Evolutionary conservation across 1,140 invertebrate species (phyloP), one percentile per base, ranked within the genome.

Genomic region (Achroia grisella): DNA sequence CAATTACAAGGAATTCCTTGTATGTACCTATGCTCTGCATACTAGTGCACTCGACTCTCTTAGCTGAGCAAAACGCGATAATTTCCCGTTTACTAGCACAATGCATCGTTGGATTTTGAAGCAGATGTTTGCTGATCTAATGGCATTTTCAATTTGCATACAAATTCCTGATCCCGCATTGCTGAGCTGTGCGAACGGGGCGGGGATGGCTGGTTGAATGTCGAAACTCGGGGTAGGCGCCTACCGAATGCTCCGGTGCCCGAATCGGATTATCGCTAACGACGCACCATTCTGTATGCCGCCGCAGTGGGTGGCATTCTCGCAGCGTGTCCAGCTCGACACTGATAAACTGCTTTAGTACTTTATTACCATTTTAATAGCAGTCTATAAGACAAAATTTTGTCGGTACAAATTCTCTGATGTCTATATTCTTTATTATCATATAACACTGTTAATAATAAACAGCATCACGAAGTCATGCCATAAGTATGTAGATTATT

Each of bases 101-200:
- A 64, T 67, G 52, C 63, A 67, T 48, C 48, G 61, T 70, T 64
- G 56, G 53, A 66, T 65, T 52, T 51, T 40, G 52, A 40, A 62
- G 53, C 64, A 62, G 56, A 62, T 77, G 71, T 75, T 80, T 75
- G 69, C 60, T 64, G 71, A 68, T 71, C 71, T 77, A 77, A 77
- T 75, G 68, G 73, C 62, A 68, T 75, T 80, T 80, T 71, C 71
- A 71, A 80, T 80, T 80, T 80, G 66, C 71, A 80, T 80, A 69
- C 63, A 74, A 77, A 80, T 80, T 69, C 73, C 76, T 60, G 52
- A 64, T 53, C 71, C 53, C 35, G 64, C 62, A 69, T 69, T 60
- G 57, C 65, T 23, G 17, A 6, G 17, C 17, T 23, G 17, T 23
- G 17, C 17, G 17, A 47, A 46, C 43, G 32, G 32, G 49, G 48